These are phyloP conservation scores for Spinus pinus DNA, from an alignment of 2,797 vertebrate genomes.

Conservation along the genomic window DNA sequence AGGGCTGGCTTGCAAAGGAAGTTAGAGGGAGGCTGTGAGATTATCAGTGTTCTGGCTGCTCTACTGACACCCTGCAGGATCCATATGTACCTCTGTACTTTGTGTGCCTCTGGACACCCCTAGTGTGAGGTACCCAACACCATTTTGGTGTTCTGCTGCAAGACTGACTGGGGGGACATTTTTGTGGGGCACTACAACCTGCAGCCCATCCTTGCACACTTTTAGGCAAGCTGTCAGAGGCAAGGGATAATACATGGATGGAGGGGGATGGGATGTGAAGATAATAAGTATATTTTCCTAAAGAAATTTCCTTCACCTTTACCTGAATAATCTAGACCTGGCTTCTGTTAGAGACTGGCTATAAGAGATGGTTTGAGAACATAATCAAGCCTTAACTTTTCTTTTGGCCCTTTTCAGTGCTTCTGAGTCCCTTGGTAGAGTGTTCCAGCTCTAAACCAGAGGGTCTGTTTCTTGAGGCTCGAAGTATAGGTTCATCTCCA, in stretches of 20 bases:
- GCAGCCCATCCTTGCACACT: not conserved
- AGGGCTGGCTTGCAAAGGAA: not conserved
- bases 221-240: not conserved
- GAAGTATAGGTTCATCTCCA: not conserved
- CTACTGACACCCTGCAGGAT: not conserved
- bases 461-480: not conserved
- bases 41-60: not conserved
- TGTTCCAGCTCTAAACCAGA: not conserved
- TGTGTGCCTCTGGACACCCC: not conserved
- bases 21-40: not conserved
- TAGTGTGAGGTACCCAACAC: not conserved
- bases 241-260: not conserved
- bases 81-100: not conserved
- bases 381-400: not conserved
- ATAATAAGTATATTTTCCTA: not conserved
- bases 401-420: not conserved
- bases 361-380: not conserved
- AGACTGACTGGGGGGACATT: rapidly evolving
- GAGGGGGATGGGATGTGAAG: not conserved
- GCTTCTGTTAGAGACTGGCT: not conserved
- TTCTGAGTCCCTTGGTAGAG: not conserved
- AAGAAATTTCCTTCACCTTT: not conserved
- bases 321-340: not conserved
- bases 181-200: not conserved
- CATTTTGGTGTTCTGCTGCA: not conserved